Base-by-base conservation (phyloP, 37 sponge, comb jelly and placozoan species). In the Amphimedon queenslandica region DNA sequence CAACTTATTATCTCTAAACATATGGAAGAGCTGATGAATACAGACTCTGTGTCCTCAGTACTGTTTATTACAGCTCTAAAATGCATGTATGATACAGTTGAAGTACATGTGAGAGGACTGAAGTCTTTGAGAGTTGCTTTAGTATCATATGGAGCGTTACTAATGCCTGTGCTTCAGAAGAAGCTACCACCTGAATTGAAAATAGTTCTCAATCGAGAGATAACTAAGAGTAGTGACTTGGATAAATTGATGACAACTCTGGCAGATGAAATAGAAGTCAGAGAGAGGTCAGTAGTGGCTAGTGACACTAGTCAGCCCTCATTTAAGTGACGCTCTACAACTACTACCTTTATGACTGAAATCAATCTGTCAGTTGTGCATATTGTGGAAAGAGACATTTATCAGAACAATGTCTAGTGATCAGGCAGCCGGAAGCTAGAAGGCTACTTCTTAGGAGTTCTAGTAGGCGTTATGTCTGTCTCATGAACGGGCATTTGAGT, bases 381-480 rank as follows among this genome's bases (percentile, higher is more conserved):
- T 84, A 84, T 53, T 84, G 84, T 40, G 57, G 66, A 42, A 77
- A 84, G 24, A 1, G 66, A 2, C 78, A 84, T 36, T 30, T 67
- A 2, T 77, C 84, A 1, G 42, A 34, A 32, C 29, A 23, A 1
- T 77, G 84, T 30, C 37, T 23, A 10, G 10, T 24, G 1, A 66
- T 84, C 20, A 70, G 42, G 57, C 8, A 63, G 11, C 11, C 28
- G n/a, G 21, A 31, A 1, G 72, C 64, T 0, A 42, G 84, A 1
- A 76, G 64, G 66, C 72, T 63, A 42, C 63, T 71, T 16, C 68
- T 84, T 33, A 76, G 55, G 29, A 64, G 4, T 4, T 37, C 13
- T 53, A 78, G 84, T 55, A 56, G 78, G 4, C 77, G 84, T 37
- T 84, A 72, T 66, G 51, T 36, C 39, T 84, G 84, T 30, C 41